These are phyloP conservation scores for Micronycteris hirsuta DNA, from an alignment of 2,113 vertebrate genomes.

Conservation along the genomic window DNA sequence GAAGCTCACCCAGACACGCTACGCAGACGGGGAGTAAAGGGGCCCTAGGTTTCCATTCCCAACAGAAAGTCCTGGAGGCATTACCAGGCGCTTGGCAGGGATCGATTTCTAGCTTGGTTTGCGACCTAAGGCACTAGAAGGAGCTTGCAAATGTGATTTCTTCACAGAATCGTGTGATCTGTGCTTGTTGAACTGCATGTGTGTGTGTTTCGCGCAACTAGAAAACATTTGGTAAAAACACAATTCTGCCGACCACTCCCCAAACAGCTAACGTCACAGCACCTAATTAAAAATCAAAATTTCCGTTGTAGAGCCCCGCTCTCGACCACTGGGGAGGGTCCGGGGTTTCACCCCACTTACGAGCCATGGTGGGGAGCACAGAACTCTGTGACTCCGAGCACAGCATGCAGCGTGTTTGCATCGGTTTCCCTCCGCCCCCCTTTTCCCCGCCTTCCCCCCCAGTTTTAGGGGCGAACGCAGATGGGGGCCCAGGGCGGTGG, in stretches of 20 bases:
- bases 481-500: accelerated
- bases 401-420: no score
- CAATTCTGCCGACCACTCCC: neutral
- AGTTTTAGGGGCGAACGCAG: neutral
- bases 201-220: neutral
- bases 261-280: neutral
- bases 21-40: neutral
- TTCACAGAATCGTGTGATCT: neutral
- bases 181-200: no score
- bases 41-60: no score
- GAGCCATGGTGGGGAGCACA: no score
- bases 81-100: neutral
- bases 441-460: no score
- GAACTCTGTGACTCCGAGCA: no score
- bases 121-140: neutral
- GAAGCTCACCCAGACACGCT: accelerated
- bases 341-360: neutral
- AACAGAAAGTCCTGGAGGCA: neutral
- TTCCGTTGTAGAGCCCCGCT: neutral
- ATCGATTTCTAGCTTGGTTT: neutral
- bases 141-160: neutral
- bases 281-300: neutral
- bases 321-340: neutral
- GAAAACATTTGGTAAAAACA: neutral
- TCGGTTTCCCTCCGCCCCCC: no score